phyloP scores from a whole-genome alignment of 2,113 vertebrate species.

The Lathamus discolor region DNA sequence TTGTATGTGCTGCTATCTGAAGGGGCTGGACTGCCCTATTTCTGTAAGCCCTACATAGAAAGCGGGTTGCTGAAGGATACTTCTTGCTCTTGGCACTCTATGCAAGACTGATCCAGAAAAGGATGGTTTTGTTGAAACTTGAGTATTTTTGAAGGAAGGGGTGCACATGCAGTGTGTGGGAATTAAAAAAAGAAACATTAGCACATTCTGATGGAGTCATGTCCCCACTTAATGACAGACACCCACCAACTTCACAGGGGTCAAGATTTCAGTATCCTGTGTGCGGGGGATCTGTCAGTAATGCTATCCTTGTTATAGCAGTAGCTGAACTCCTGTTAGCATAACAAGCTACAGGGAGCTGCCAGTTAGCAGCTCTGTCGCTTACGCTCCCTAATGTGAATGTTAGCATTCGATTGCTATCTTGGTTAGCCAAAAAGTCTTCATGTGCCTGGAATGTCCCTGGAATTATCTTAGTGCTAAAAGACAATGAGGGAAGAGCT shows the following conservation, averaged over 20 bases:
- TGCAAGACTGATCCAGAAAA: not conserved
- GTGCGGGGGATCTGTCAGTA: slow-evolving; percentile 38
- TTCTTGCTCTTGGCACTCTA: not conserved
- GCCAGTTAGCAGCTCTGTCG: slow-evolving; percentile 61
- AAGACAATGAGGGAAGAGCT: not conserved
- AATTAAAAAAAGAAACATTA: slow-evolving; percentile 43
- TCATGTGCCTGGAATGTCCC: not conserved
- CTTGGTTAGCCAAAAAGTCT: slow-evolving; percentile 33
- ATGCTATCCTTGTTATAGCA: slow-evolving; percentile 49
- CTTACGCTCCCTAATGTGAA: not conserved
- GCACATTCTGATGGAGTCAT: not conserved
- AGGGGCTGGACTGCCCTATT: not conserved
- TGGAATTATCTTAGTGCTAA: not conserved
- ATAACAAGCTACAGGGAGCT: not conserved
- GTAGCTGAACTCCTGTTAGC: slow-evolving; percentile 49
- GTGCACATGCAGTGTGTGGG: not conserved
- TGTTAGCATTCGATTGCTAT: slow-evolving; percentile 28
- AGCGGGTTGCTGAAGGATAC: not conserved
- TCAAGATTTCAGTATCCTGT: slow-evolving; percentile 21
- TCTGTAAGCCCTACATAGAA: not conserved
- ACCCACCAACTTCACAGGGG: slow-evolving; percentile 50
- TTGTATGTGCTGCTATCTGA: not conserved
- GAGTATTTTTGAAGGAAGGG: not conserved
- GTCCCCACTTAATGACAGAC: slow-evolving; percentile 46
- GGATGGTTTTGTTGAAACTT: not conserved